A percentile compares a stretch with the other conserved stretches of the same genome.
phyloP scores from a whole-genome alignment of 2,888 invertebrate genomes.

The Drosophila demipolita region DNA sequence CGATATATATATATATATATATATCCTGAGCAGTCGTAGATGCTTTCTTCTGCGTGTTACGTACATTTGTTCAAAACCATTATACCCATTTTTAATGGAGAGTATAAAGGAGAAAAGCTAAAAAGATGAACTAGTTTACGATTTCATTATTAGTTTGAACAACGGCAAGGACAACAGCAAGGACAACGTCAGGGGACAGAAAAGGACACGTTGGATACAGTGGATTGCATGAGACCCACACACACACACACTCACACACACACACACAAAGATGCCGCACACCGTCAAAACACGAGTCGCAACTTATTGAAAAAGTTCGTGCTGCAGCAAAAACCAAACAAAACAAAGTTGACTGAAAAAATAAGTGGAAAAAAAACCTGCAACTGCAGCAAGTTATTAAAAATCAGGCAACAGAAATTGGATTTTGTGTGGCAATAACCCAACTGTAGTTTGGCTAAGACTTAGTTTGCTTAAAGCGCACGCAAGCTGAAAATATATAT shows the following conservation, averaged over 20 bases:
- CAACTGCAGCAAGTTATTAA: constrained; percentile 55
- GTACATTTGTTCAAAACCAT: background rate
- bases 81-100: background rate
- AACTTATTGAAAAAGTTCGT: constrained; percentile 77
- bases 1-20: background rate
- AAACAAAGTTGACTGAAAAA: background rate
- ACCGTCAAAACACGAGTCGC: constrained; percentile 49
- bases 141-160: constrained; percentile 78
- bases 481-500: background rate
- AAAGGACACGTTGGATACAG: constrained; percentile 27
- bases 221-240: background rate
- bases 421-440: constrained; percentile 31
- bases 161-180: constrained; percentile 39
- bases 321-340: constrained; percentile 41
- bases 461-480: background rate
- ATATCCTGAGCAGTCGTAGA: background rate
- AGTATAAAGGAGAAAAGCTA: constrained; percentile 18
- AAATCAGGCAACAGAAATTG: constrained; percentile 52
- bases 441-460: background rate
- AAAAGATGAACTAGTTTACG: constrained; percentile 77
- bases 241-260: constrained; percentile 9
- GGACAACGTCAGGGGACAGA: constrained; percentile 19
- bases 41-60: background rate
- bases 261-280: constrained; percentile 29
- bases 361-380: constrained; percentile 5